Conservation (phyloP, 2,888 invertebrate genomes). For the Orgyia antiqua region DNA sequence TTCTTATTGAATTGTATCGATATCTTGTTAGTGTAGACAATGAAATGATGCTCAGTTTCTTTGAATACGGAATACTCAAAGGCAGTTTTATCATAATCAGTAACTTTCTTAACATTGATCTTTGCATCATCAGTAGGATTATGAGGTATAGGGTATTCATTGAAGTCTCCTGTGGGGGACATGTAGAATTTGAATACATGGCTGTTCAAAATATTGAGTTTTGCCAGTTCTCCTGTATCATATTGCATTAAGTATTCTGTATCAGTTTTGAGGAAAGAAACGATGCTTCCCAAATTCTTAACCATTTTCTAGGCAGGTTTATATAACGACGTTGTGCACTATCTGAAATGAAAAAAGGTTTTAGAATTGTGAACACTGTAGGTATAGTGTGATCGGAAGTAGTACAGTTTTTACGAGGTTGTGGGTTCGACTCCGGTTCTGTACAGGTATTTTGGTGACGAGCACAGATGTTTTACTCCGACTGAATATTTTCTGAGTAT, state of each 20-base stretch:
- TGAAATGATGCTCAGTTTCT: conserved; percentile 32
- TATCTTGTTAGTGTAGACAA: conserved; percentile 48
- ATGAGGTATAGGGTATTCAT: conserved; percentile 54
- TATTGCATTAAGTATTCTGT: conserved; percentile 45
- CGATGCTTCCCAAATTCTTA: conserved; percentile 33
- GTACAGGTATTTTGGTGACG: too few species aligned
- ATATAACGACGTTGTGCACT: too few species aligned
- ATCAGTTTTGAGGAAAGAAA: conserved; percentile 40
- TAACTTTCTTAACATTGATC: conserved; percentile 46
- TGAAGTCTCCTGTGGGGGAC: conserved; percentile 51
- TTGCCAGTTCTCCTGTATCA: conserved; percentile 45
- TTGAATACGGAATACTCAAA: conserved; percentile 44
- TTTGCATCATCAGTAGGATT: conserved; percentile 49
- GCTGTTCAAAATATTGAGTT: conserved; percentile 50
- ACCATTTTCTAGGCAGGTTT: too few species aligned
- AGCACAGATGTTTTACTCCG: too few species aligned
- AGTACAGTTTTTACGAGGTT: too few species aligned
- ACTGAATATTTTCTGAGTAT: too few species aligned
- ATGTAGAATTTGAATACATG: conserved; percentile 64
- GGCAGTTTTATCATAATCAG: conserved; percentile 44
- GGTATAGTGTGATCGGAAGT: too few species aligned
- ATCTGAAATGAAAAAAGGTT: too few species aligned
- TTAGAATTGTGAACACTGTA: too few species aligned
- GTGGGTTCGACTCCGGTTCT: too few species aligned
- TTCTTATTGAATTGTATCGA: conserved; percentile 50